phyloP scores from a whole-genome alignment of 2,113 vertebrate species.

The Corythaeola cristata region DNA sequence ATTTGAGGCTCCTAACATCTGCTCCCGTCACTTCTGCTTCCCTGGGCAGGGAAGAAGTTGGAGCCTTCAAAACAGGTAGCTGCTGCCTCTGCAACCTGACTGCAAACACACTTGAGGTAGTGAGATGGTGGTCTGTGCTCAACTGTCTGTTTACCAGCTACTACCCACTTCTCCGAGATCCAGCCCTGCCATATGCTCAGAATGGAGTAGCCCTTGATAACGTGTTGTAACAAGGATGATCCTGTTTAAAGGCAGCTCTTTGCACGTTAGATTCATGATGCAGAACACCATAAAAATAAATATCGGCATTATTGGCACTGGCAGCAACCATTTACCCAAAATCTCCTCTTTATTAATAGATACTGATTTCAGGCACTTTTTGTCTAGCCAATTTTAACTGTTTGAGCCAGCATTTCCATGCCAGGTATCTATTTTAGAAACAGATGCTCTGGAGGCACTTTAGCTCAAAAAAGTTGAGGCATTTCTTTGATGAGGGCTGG shows the following conservation, averaged over 20 bases:
- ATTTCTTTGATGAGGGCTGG: constrained; percentile 18
- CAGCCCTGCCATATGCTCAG: constrained; percentile 29
- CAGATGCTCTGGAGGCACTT: constrained; percentile 61
- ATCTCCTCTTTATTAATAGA: constrained; percentile 6
- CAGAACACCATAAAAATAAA: neutral
- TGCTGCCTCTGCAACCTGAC: constrained; percentile 2
- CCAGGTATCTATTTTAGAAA: constrained; percentile 51
- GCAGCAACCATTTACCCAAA: neutral
- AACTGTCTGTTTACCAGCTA: neutral
- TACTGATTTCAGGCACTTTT: constrained; percentile 1
- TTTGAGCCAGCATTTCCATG: constrained; percentile 22
- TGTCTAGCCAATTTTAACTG: constrained; percentile 39
- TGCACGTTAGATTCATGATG: neutral
- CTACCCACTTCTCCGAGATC: neutral
- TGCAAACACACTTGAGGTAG: neutral
- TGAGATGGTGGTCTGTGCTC: neutral
- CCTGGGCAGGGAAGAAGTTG: neutral
- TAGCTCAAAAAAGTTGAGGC: constrained; percentile 42
- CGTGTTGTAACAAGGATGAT: neutral
- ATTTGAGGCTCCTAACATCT: constrained; percentile 38
- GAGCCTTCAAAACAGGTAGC: constrained; percentile 35
- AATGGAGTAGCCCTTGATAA: constrained; percentile 24
- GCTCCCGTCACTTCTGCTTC: constrained; percentile 20
- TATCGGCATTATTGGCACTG: neutral
- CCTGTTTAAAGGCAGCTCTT: neutral